phyloP scores from a whole-genome alignment of 2,888 invertebrate genomes.

The Nasonovia ribisnigri region DNA sequence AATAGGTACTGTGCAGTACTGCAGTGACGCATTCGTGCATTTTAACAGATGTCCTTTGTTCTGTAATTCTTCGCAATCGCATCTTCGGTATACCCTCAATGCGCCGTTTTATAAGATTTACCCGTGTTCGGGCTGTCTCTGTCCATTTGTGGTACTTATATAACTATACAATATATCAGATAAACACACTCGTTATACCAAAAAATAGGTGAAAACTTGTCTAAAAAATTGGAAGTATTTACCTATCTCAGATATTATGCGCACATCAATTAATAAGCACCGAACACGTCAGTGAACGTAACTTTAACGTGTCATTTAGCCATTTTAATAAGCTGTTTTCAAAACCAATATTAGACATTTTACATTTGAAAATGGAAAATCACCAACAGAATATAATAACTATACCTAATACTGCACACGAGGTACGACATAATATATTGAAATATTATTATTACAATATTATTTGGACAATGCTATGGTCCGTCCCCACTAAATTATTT shows the following conservation, averaged over 20 bases:
- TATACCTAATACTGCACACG: background rate
- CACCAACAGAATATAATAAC: background rate
- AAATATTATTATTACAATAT: background rate
- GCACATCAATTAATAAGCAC: background rate
- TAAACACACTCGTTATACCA: too few relatives aligned
- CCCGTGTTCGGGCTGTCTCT: too few relatives aligned
- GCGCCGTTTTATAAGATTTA: too few relatives aligned
- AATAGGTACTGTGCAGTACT: too few relatives aligned
- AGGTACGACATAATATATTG: background rate
- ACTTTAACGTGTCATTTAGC: too few relatives aligned
- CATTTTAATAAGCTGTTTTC: background rate
- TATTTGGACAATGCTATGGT: background rate
- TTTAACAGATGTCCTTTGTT: too few relatives aligned
- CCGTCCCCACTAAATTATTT: conserved; percentile 10
- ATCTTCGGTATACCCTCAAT: too few relatives aligned
- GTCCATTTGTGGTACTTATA: too few relatives aligned
- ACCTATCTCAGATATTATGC: background rate
- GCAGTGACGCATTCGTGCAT: too few relatives aligned
- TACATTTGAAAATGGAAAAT: background rate
- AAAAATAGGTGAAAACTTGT: background rate
- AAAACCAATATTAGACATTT: background rate
- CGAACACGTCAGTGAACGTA: too few relatives aligned
- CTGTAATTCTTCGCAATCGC: too few relatives aligned
- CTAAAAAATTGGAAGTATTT: background rate
- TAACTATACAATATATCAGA: too few relatives aligned